These are phyloP conservation scores for Proisotoma minuta DNA, from an alignment of 2,888 invertebrate species.

Conservation along the genomic window DNA sequence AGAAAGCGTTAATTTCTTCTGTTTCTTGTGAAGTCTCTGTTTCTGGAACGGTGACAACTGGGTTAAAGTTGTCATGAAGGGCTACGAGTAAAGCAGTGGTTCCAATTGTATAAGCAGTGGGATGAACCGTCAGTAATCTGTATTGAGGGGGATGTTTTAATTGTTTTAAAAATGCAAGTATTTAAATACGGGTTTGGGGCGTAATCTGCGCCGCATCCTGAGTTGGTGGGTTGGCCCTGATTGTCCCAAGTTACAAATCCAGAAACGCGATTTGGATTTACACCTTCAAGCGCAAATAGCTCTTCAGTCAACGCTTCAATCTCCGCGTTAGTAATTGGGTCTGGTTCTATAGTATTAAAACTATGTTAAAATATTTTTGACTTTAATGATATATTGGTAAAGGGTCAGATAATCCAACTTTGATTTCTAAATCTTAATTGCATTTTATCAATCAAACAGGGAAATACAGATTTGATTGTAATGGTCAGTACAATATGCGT, in stretches of 20 bases:
- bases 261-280: constrained; percentile 67
- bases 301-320: constrained; percentile 66
- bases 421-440: not conserved
- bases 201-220: constrained; percentile 65
- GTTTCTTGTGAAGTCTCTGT: constrained; percentile 66
- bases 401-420: not conserved
- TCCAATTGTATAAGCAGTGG: constrained; percentile 61
- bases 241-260: constrained; percentile 64
- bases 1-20: constrained; percentile 70
- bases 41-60: constrained; percentile 68
- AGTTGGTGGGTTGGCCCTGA: constrained; percentile 69
- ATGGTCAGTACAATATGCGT: too few relatives aligned
- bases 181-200: constrained; percentile 68
- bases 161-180: too few relatives aligned
- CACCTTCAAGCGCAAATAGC: constrained; percentile 62
- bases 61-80: constrained; percentile 80
- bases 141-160: too few relatives aligned
- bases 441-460: too few relatives aligned
- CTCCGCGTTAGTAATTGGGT: constrained; percentile 60
- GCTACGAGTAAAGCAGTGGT: constrained; percentile 68
- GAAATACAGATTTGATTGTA: too few relatives aligned
- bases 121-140: constrained; percentile 64
- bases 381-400: not conserved
- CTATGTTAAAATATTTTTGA: not conserved
- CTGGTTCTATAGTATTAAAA: too few relatives aligned